phyloP scores from a whole-genome alignment of 1,140 invertebrate genomes.

The Zaprionus vittiger region DNA sequence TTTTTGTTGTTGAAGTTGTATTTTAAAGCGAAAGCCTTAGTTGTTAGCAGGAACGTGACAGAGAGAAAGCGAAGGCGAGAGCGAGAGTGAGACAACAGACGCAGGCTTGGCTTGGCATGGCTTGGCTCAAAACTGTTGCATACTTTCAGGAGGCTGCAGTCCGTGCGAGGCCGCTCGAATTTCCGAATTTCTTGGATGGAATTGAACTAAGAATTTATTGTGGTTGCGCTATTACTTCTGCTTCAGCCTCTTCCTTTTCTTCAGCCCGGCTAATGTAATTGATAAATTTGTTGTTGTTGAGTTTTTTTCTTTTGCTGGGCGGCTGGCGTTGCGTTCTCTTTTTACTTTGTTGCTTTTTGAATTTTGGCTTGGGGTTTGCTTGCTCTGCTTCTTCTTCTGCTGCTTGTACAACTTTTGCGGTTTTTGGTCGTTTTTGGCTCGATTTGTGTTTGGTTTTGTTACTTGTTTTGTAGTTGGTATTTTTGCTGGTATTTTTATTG shows the following conservation, averaged over 20 bases:
- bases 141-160: constrained; percentile 33
- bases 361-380: constrained; percentile 22
- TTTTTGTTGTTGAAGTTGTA: background rate
- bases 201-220: constrained; percentile 63
- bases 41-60: constrained; percentile 10
- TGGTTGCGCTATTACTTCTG: constrained; percentile 8
- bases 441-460: constrained; percentile 34
- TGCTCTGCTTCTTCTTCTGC: constrained; percentile 3
- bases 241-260: background rate
- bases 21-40: background rate
- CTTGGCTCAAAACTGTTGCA: constrained; percentile 28
- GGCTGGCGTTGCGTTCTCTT: constrained; percentile 74
- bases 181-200: constrained; percentile 62
- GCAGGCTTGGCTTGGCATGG: constrained; percentile 16
- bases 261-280: constrained; percentile 21
- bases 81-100: background rate
- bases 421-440: constrained; percentile 49
- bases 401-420: constrained; percentile 35
- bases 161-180: constrained; percentile 17
- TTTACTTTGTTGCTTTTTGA: constrained; percentile 12
- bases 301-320: constrained; percentile 61
- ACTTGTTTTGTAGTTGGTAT: constrained; percentile 14
- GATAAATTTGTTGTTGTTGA: constrained; percentile 30
- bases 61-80: background rate
- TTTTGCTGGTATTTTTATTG: constrained; percentile 16